Conservation (phyloP, 2,888 invertebrate species). For the Nymphalis c-album region DNA sequence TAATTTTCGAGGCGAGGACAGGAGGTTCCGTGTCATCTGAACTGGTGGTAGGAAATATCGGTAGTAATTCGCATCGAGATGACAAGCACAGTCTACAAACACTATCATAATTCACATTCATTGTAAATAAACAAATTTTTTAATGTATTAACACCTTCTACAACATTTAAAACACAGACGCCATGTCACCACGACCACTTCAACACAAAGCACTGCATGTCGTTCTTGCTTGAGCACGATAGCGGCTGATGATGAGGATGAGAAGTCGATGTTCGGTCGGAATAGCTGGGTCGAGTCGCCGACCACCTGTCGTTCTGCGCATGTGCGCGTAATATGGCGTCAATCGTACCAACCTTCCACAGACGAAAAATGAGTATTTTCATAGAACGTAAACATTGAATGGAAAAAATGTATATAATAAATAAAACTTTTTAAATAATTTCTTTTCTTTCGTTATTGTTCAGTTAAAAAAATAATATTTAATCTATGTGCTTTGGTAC, state of each 20-base stretch:
- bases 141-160: slow-evolving; percentile 61
- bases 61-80: slow-evolving; percentile 81
- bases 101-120: slow-evolving; percentile 79
- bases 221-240: slow-evolving; percentile 79
- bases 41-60: slow-evolving; percentile 82
- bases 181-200: slow-evolving; percentile 81
- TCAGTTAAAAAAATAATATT: too few relatives aligned
- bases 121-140: slow-evolving; percentile 76
- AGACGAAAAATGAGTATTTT: slow-evolving; percentile 49
- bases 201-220: slow-evolving; percentile 80
- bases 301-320: slow-evolving; percentile 83
- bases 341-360: slow-evolving; percentile 66
- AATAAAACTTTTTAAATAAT: background rate
- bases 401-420: background rate
- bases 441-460: too few relatives aligned
- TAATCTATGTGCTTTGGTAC: too few relatives aligned
- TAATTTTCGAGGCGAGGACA: slow-evolving; percentile 84
- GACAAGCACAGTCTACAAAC: slow-evolving; percentile 85
- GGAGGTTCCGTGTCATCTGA: slow-evolving; percentile 77
- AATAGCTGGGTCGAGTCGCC: slow-evolving; percentile 78
- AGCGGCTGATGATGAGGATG: slow-evolving; percentile 82
- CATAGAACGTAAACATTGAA: slow-evolving; percentile 52
- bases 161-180: slow-evolving; percentile 71
- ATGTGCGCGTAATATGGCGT: slow-evolving; percentile 78
- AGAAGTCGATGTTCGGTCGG: slow-evolving; percentile 80